Conservation (phyloP, 2,888 invertebrate species). For the Synanthedon andrenaeformis region DNA sequence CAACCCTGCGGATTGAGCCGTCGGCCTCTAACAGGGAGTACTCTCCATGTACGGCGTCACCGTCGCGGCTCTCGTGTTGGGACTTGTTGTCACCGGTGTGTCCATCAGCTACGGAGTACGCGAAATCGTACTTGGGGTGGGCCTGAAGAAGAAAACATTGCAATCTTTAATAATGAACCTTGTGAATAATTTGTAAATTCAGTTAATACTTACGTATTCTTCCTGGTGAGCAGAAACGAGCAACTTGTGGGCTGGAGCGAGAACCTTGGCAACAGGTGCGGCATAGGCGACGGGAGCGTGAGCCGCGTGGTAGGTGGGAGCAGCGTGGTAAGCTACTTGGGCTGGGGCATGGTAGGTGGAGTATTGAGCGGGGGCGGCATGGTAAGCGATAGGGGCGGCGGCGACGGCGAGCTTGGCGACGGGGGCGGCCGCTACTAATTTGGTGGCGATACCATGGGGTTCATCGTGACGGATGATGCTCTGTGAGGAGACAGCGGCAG, state of each 20-base stretch:
- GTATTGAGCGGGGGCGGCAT: conserved; percentile 13
- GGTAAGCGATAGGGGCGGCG: conserved; percentile 17
- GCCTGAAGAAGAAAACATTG: not conserved
- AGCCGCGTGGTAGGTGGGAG: conserved; percentile 23
- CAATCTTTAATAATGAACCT: not conserved
- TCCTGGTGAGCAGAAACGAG: conserved; percentile 25
- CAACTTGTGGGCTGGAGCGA: conserved; percentile 22
- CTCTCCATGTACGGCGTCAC: conserved; percentile 30
- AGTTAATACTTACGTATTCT: conserved; percentile 29
- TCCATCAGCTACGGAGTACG: conserved; percentile 69
- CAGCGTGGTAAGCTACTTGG: conserved; percentile 13
- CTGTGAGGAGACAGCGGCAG: conserved; percentile 42
- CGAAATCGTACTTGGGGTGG: conserved; percentile 63
- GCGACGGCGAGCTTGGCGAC: conserved; percentile 23
- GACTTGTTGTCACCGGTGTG: conserved; percentile 66
- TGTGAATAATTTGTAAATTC: not conserved
- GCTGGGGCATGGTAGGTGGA: conserved; percentile 11
- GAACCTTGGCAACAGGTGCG: conserved; percentile 27
- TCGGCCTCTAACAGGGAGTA: conserved; percentile 66
- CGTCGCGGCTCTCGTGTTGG: conserved; percentile 7
- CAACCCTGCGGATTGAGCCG: conserved; percentile 65
- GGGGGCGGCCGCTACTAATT: conserved; percentile 16
- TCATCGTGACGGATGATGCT: conserved; percentile 25
- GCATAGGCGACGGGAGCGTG: conserved; percentile 26
- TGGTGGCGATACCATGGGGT: conserved; percentile 22